Conservation (phyloP, 1,140 invertebrate genomes). For the Eriocheir sinensis region DNA sequence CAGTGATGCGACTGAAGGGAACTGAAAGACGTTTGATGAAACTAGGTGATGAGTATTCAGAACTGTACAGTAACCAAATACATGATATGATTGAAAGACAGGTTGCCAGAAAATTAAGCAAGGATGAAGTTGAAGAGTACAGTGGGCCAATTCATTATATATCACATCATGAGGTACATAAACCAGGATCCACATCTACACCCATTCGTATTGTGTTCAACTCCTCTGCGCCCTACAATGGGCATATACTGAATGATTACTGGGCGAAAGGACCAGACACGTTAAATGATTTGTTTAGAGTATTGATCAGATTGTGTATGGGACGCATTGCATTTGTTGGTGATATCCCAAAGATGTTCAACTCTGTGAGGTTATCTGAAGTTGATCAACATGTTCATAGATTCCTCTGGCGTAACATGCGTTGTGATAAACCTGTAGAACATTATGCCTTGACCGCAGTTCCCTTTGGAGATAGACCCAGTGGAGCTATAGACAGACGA, state of each 20-base stretch:
- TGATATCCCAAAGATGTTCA: slow-evolving; percentile 30
- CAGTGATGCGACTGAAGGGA: slow-evolving; percentile 27
- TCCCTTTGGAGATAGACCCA: slow-evolving; percentile 58
- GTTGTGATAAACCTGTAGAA: not conserved
- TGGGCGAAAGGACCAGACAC: slow-evolving; percentile 37
- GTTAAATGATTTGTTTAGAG: slow-evolving; percentile 36
- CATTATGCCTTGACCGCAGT: slow-evolving; percentile 58
- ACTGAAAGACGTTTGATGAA: not conserved
- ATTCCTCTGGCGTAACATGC: not conserved
- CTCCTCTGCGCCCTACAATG: slow-evolving; percentile 34
- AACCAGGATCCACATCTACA: slow-evolving; percentile 50
- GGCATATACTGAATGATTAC: slow-evolving; percentile 58
- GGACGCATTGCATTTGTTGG: not conserved
- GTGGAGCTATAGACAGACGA: slow-evolving; percentile 33
- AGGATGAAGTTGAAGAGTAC: slow-evolving; percentile 10
- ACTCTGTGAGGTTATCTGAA: not conserved
- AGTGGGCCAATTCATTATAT: slow-evolving; percentile 43
- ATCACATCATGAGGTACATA: slow-evolving; percentile 53
- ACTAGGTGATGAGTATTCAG: not conserved
- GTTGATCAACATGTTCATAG: slow-evolving; percentile 47
- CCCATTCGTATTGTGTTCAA: slow-evolving; percentile 51
- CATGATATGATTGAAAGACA: slow-evolving; percentile 10
- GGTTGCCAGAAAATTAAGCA: slow-evolving; percentile 45
- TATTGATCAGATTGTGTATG: slow-evolving; percentile 35
- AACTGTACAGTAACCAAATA: not conserved